Evolutionary conservation across 2,888 invertebrate genomes (phyloP).

Genomic region (Drosophila diplacantha): DNA sequence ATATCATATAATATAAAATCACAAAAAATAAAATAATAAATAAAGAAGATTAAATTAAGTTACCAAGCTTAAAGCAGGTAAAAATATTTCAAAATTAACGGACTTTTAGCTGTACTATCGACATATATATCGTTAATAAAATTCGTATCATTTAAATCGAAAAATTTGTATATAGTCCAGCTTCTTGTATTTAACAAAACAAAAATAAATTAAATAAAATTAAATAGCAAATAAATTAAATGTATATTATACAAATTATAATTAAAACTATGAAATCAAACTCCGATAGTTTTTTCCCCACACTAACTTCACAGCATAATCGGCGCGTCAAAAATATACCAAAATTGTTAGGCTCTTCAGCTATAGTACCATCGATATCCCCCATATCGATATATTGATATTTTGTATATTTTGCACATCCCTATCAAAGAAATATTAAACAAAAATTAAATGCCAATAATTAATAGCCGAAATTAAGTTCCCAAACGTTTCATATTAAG

Average conservation of each 20-base stretch:
- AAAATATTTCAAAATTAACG: background rate
- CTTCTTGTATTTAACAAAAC: too few relatives aligned
- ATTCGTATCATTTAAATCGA: too few relatives aligned
- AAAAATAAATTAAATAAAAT: too few relatives aligned
- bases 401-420: background rate
- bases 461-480: background rate
- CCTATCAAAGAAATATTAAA: slow-evolving; percentile 7
- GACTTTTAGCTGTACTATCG: background rate
- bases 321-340: background rate
- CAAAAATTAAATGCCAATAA: slow-evolving; percentile 7
- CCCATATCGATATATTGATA: background rate
- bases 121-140: too few relatives aligned
- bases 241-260: too few relatives aligned
- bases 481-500: slow-evolving; percentile 4
- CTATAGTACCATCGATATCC: background rate
- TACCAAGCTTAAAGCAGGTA: background rate
- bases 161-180: too few relatives aligned
- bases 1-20: too few relatives aligned
- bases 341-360: background rate
- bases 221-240: too few relatives aligned
- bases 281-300: too few relatives aligned
- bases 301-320: background rate
- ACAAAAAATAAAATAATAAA: too few relatives aligned
- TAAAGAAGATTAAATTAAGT: background rate
- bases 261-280: too few relatives aligned